These are phyloP conservation scores for Drosophila auraria DNA, from an alignment of 1,140 invertebrate species.

Conservation along the genomic window DNA sequence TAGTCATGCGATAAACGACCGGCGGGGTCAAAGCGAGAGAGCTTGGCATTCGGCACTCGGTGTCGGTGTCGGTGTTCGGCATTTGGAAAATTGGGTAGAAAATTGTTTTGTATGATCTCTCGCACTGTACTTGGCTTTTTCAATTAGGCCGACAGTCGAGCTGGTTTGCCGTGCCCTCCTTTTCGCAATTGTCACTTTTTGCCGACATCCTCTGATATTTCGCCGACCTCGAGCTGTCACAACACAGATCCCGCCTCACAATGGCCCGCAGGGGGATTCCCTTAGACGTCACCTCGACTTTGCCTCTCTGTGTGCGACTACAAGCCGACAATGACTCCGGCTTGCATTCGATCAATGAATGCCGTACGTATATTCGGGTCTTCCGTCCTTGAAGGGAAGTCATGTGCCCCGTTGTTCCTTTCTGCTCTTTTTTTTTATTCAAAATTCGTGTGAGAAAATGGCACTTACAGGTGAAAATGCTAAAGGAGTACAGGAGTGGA, in stretches of 20 bases:
- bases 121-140: constrained; percentile 36
- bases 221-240: constrained; percentile 59
- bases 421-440: not conserved
- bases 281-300: constrained; percentile 51
- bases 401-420: constrained; percentile 8
- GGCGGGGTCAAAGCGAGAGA: constrained; percentile 69
- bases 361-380: constrained; percentile 33
- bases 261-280: constrained; percentile 41
- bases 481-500: not conserved
- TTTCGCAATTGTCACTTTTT: constrained; percentile 56
- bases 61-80: not conserved
- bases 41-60: constrained; percentile 9
- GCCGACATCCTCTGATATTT: constrained; percentile 57
- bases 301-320: constrained; percentile 9
- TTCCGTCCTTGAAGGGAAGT: constrained; percentile 40
- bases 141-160: constrained; percentile 13
- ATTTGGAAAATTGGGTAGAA: constrained; percentile 64
- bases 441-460: constrained; percentile 3
- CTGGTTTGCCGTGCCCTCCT: constrained; percentile 3
- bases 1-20: constrained; percentile 84
- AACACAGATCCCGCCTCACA: constrained; percentile 55
- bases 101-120: constrained; percentile 54
- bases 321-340: constrained; percentile 32
- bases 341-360: constrained; percentile 48
- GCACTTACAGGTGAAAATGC: constrained; percentile 19